A percentile compares a stretch with the other conserved stretches of the same genome.
These are phyloP conservation scores for Folsomia manolachei DNA, from an alignment of 2,888 invertebrate genomes.

Conservation along the genomic window DNA sequence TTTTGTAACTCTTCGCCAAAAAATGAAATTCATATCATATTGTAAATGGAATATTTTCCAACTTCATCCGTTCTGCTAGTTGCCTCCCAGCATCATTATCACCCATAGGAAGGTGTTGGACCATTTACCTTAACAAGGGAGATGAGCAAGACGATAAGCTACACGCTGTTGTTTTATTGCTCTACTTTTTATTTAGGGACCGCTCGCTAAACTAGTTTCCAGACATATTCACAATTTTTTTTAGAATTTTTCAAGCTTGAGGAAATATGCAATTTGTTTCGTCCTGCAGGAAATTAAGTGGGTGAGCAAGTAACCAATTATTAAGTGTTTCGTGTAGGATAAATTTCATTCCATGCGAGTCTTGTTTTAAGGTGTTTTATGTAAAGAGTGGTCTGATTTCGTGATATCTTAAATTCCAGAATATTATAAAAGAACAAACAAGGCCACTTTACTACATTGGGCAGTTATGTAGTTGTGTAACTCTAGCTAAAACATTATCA, in stretches of 20 bases:
- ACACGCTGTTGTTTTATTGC: no score
- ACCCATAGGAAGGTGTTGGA: neutral
- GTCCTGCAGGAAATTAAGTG: neutral
- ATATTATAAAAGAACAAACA: no score
- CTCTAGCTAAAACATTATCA: neutral
- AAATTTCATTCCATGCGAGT: neutral
- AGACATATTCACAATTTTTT: no score
- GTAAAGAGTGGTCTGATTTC: neutral
- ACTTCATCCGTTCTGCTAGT: neutral
- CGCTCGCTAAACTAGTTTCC: no score
- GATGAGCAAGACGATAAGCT: neutral
- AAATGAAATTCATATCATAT: no score
- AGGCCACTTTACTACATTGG: neutral
- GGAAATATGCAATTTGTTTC: neutral
- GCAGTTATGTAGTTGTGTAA: neutral
- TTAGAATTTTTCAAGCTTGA: neutral
- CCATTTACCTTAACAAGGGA: neutral
- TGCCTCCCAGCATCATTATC: neutral
- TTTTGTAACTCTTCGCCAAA: no score
- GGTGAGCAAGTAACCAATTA: neutral
- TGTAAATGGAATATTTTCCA: no score
- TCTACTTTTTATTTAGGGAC: no score
- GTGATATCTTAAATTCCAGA: neutral
- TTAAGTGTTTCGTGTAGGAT: no score
- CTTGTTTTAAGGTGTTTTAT: neutral